Evolutionary conservation across 2,888 invertebrate genomes (phyloP).

Genomic region (Dicycla oo): DNA sequence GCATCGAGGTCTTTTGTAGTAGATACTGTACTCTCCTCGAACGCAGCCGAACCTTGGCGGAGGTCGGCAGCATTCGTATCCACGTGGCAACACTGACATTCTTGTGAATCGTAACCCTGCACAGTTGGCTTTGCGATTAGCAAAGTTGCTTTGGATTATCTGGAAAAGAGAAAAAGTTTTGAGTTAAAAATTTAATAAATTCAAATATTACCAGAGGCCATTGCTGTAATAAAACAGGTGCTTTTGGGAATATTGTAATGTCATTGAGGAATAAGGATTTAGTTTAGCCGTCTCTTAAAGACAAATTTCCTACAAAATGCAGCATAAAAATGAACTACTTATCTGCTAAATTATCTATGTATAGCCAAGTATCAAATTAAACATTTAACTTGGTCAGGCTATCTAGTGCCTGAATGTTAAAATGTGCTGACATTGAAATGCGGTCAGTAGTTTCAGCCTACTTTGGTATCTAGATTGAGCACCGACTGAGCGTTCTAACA

Average conservation of each 20-base stretch:
- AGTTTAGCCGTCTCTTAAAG: neutral
- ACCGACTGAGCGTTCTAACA: slow-evolving; percentile 27
- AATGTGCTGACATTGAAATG: slow-evolving; percentile 22
- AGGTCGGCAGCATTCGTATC: slow-evolving; percentile 77
- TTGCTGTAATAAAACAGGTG: neutral
- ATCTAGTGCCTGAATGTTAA: slow-evolving; percentile 12
- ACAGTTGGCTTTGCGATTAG: slow-evolving; percentile 16
- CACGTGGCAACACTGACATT: slow-evolving; percentile 84
- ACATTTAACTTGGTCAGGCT: slow-evolving; percentile 41
- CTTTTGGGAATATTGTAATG: neutral
- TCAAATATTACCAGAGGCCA: neutral
- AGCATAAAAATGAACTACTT: slow-evolving; percentile 9
- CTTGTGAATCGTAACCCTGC: slow-evolving; percentile 67
- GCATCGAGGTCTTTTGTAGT: slow-evolving; percentile 83
- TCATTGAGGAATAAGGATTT: neutral
- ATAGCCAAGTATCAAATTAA: slow-evolving; percentile 2
- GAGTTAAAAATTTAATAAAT: neutral
- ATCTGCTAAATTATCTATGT: neutral
- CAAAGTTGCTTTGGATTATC: slow-evolving; percentile 38
- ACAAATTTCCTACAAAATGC: neutral
- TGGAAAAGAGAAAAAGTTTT: slow-evolving; percentile 18
- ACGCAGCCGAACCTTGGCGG: slow-evolving; percentile 81
- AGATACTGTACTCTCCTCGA: slow-evolving; percentile 81
- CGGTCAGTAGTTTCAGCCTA: slow-evolving; percentile 35
- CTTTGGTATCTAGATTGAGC: slow-evolving; percentile 29